Evolutionary conservation across 2,888 invertebrate species (phyloP).

Genomic region (Cabera pusaria): DNA sequence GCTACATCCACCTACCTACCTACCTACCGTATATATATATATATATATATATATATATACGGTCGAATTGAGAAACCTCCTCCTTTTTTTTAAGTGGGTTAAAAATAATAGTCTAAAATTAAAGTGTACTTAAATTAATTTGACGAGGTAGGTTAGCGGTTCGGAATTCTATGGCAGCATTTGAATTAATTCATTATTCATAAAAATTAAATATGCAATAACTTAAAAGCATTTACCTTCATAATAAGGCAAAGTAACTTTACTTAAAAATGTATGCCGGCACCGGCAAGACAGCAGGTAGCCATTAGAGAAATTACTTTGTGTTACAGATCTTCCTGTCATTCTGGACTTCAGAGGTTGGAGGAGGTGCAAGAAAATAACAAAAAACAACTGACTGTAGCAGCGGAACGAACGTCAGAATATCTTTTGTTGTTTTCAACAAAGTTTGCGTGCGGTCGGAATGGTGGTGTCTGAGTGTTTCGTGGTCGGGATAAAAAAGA

Average conservation of each 20-base stretch:
- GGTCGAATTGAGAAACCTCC: too few relatives aligned
- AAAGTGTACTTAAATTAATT: conserved; percentile 6
- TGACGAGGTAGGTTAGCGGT: too few relatives aligned
- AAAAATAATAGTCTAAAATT: too few relatives aligned
- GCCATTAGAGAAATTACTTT: conserved; percentile 54
- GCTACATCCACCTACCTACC: too few relatives aligned
- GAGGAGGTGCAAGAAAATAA: conserved; percentile 43
- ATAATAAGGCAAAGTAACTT: conserved; percentile 30
- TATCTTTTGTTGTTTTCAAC: conserved; percentile 54
- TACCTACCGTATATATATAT: too few relatives aligned
- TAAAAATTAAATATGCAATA: conserved; percentile 21
- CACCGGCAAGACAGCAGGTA: conserved; percentile 20
- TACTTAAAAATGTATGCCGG: conserved; percentile 21
- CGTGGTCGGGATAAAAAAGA: conserved; percentile 36
- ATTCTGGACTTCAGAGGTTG: conserved; percentile 30
- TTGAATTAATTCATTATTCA: conserved; percentile 16
- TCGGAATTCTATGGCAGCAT: conserved; percentile 9
- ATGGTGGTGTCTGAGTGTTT: conserved; percentile 28
- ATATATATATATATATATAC: too few relatives aligned
- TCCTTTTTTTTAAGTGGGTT: too few relatives aligned
- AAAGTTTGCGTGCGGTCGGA: conserved; percentile 37
- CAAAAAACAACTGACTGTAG: conserved; percentile 51
- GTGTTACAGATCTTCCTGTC: conserved; percentile 36
- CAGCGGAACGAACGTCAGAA: conserved; percentile 49
- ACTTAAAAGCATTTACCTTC: conserved; percentile 17